Conservation (phyloP, 2,888 invertebrate genomes). For the Melinopterus prodromus region DNA sequence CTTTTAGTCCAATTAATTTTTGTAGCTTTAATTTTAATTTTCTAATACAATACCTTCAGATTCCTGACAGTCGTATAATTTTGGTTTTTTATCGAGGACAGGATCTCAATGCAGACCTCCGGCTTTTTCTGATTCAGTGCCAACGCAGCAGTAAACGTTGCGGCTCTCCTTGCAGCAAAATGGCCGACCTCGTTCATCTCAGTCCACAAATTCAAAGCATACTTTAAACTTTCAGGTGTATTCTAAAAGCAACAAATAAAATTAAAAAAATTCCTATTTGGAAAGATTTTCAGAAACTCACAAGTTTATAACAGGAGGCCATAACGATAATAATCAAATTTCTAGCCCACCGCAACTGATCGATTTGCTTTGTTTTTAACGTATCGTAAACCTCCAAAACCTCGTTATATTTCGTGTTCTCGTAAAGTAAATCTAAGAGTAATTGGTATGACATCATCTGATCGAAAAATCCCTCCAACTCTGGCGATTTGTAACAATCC, state of each 20-base stretch:
- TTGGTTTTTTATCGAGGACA: slow-evolving; percentile 63
- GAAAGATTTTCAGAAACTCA: slow-evolving; percentile 53
- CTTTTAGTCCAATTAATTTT: background rate
- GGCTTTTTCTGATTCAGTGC: slow-evolving; percentile 75
- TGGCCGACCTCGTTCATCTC: slow-evolving; percentile 67
- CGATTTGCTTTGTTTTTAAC: slow-evolving; percentile 68
- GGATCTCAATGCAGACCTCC: slow-evolving; percentile 72
- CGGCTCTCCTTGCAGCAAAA: slow-evolving; percentile 68
- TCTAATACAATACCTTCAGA: slow-evolving; percentile 65
- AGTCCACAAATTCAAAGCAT: slow-evolving; percentile 69
- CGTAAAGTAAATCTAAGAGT: slow-evolving; percentile 75
- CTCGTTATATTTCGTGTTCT: slow-evolving; percentile 72
- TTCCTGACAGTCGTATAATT: slow-evolving; percentile 75
- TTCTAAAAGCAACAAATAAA: slow-evolving; percentile 66
- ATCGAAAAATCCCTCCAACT: slow-evolving; percentile 73
- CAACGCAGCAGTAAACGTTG: slow-evolving; percentile 70
- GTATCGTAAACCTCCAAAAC: slow-evolving; percentile 70
- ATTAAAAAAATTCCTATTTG: background rate
- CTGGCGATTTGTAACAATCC: slow-evolving; percentile 70
- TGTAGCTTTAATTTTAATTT: slow-evolving; percentile 22
- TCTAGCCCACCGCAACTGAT: slow-evolving; percentile 72
- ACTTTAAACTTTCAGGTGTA: slow-evolving; percentile 70
- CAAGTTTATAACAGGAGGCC: slow-evolving; percentile 81
- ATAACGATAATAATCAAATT: slow-evolving; percentile 72
- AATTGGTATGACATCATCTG: slow-evolving; percentile 74